Conservation (phyloP, 2,888 invertebrate species). For the Leucozona laternaria region DNA sequence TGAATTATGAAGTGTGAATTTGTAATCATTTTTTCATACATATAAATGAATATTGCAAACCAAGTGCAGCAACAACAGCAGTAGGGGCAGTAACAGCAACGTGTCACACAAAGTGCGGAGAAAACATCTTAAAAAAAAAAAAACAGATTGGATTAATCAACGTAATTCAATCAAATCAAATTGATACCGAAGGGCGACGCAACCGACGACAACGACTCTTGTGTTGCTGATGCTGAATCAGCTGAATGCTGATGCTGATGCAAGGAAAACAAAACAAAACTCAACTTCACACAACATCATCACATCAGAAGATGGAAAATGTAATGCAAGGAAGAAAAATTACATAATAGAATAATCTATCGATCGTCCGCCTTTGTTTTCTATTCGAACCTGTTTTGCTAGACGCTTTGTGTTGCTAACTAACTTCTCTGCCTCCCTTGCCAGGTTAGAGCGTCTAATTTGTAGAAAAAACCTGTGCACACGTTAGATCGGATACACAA, state of each 20-base stretch:
- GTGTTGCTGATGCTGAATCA: neutral
- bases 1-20: constrained; percentile 61
- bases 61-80: constrained; percentile 19
- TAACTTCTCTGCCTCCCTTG: neutral
- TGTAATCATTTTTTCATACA: constrained; percentile 49
- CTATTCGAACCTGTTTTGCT: constrained; percentile 32
- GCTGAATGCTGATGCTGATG: neutral
- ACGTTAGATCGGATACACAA: constrained; percentile 65
- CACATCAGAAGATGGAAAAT: constrained; percentile 1
- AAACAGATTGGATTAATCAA: constrained; percentile 60
- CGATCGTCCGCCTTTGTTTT: neutral
- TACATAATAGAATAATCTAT: constrained; percentile 16
- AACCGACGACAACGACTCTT: constrained; percentile 26
- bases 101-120: neutral
- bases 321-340: neutral
- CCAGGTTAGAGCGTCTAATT: neutral
- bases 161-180: constrained; percentile 72
- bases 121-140: constrained; percentile 8
- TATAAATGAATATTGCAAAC: constrained; percentile 35
- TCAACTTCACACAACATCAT: constrained; percentile 11
- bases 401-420: neutral
- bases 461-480: constrained; percentile 23
- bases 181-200: constrained; percentile 63
- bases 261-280: constrained; percentile 8
- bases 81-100: neutral